Evolutionary conservation across 2,113 vertebrate species (phyloP), one percentile per base, ranked within the genome.

Genomic region (Lepus europaeus): DNA sequence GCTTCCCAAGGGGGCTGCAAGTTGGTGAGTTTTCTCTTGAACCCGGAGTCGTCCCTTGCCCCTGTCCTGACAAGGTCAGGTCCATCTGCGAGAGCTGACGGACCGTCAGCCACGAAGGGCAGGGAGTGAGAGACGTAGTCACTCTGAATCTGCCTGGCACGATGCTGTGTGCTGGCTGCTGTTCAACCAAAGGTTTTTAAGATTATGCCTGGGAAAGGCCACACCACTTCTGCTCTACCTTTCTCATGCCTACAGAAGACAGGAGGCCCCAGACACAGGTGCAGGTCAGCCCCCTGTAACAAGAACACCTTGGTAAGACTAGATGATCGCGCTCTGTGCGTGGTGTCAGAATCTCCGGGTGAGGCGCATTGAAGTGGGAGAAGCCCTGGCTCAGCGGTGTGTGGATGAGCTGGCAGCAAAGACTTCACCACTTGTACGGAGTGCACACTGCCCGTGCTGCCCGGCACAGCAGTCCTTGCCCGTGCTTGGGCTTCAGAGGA

Each of bases 11-110:
- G 93, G 0, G 61, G 94, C 95, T 99, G 98, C 9, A 53, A 96
- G 89, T 74, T 97, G 7, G 98, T 99, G 97, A 98, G 98, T 99
- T 69, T 85, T 96, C 78, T 89, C 23, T 9, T 69, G 82, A 93
- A 64, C 17, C 36, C 33, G 39, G 51, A 19, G 9, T 82, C 84
- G 39, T 95, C 80, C 12, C 5, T 92, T 59, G 39, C 59, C 64
- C 39, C 31, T 83, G 16, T 76, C n/a, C n/a, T 68, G n/a, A 63
- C 17, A 31, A n/a, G n/a, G 70, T n/a, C 68, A 66, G n/a, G 74
- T 89, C 68, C 3, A 0, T 59, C 74, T 81, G 11, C 9, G 51
- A 91, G 85, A 81, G n/a, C 12, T 49, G 53, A 64, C 19, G 22
- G 29, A 45, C 80, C 64, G 59, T 84, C 86, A 8, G 1, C 45